phyloP scores from a whole-genome alignment of 2,113 vertebrate genomes.

The Mesitornis unicolor region DNA sequence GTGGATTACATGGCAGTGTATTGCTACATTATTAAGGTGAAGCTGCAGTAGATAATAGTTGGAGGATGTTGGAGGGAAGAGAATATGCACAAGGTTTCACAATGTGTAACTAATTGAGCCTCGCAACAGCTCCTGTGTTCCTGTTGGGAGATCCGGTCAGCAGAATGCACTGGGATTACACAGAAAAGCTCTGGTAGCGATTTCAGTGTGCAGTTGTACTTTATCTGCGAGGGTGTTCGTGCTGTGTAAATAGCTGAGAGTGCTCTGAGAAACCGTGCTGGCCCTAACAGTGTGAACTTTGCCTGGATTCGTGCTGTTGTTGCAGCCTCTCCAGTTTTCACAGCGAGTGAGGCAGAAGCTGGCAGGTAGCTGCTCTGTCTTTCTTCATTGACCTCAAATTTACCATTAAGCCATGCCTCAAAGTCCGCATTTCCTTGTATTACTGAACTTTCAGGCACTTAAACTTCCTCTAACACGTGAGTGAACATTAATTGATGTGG shows the following conservation, averaged over 20 bases:
- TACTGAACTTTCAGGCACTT: neutral
- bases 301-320: neutral
- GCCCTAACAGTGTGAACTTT: neutral
- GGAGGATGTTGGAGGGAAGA: slow-evolving; percentile 2
- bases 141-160: slow-evolving; percentile 1
- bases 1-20: neutral
- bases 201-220: neutral
- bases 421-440: fast-evolving
- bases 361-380: neutral
- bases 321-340: neutral
- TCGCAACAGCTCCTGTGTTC: neutral
- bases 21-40: slow-evolving; percentile 25
- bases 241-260: neutral
- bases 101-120: neutral
- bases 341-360: neutral
- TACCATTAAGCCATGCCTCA: neutral
- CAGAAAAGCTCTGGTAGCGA: neutral
- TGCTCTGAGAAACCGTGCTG: neutral
- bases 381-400: neutral
- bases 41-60: slow-evolving; percentile 28
- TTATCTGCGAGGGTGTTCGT: neutral
- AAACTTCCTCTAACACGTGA: neutral
- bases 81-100: slow-evolving; percentile 3
- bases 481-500: neutral
- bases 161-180: neutral